These are phyloP conservation scores for Tonatia bakeri DNA, from an alignment of 2,113 vertebrate species.

Conservation along the genomic window DNA sequence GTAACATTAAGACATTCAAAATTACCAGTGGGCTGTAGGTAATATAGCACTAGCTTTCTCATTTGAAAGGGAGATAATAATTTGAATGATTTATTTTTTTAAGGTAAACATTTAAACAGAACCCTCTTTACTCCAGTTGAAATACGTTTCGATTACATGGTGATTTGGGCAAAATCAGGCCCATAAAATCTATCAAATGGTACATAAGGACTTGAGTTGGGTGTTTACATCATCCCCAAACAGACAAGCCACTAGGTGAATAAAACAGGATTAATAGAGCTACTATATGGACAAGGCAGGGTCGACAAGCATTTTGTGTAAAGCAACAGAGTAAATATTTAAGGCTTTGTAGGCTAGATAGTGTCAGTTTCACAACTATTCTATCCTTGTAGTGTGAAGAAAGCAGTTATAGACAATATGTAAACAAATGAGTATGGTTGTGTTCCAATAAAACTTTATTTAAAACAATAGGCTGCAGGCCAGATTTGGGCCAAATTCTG, in stretches of 20 bases:
- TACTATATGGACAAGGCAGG: neutral
- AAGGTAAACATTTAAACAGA: slow-evolving; percentile 32
- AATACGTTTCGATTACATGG: neutral
- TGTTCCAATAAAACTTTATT: slow-evolving; percentile 36
- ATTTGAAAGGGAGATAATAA: neutral
- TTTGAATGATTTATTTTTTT: neutral
- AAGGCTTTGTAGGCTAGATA: neutral
- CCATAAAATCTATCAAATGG: neutral
- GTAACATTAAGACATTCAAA: slow-evolving; percentile 19
- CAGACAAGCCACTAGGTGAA: neutral
- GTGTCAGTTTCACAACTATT: neutral
- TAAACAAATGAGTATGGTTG: neutral
- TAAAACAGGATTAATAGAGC: neutral
- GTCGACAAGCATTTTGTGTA: neutral
- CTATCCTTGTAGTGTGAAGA: neutral
- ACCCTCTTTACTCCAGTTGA: neutral
- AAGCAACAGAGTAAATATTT: neutral
- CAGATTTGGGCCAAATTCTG: neutral
- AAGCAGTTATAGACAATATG: neutral
- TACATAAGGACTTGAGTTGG: neutral
- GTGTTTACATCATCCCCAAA: neutral
- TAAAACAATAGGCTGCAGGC: neutral
- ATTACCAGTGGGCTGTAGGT: neutral
- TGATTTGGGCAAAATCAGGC: neutral
- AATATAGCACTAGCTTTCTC: neutral